Evolutionary conservation across 2,888 invertebrate genomes (phyloP), one percentile per base, ranked within the genome.

Genomic region (Synergus gifuensis): DNA sequence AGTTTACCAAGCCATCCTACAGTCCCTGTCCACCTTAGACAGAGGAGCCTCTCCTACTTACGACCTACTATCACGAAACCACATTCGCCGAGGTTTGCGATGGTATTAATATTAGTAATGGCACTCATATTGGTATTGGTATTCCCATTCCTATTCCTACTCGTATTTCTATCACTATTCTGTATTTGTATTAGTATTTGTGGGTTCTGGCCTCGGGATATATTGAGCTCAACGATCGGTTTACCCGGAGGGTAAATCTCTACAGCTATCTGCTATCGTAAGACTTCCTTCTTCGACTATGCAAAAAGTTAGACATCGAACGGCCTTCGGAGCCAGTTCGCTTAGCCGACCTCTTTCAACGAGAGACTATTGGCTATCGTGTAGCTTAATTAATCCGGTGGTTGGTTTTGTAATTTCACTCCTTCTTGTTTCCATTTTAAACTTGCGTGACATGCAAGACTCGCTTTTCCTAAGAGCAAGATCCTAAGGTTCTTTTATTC

Each of bases 31-130:
- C 49, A 73, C 73, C 49, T 67, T 44, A 67, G 67, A 69, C 49
- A 69, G 40, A 69, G 49, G 69, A 69, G 69, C 44, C 49, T 69
- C 69, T 69, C 69, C 69, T 69, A 69, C 69, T 69, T 69, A 73
- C 73, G 73, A 73, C 73, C 73, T 73, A 73, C 73, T 73, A 73
- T 73, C 54, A 73, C 73, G 73, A 54, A 73, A 73, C 73, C 73
- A 73, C 73, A 49, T 73, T 69, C 67, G 67, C 67, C 28, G 28
- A 49, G 49, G 49, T 73, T 73, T 36, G 36, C 73, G 36, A 73
- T 28, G 49, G 49, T 36, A 73, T 49, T 73, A 73, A 73, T 73
- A 73, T 73, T 36, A 49, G n/a, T 64, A 22, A 28, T 46, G 22
- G 44, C 2, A 42, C 16, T 67, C 46, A 46, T 12, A 42, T 22